Conservation (phyloP, 2,888 invertebrate species). For the Ormyrus rosae region DNA sequence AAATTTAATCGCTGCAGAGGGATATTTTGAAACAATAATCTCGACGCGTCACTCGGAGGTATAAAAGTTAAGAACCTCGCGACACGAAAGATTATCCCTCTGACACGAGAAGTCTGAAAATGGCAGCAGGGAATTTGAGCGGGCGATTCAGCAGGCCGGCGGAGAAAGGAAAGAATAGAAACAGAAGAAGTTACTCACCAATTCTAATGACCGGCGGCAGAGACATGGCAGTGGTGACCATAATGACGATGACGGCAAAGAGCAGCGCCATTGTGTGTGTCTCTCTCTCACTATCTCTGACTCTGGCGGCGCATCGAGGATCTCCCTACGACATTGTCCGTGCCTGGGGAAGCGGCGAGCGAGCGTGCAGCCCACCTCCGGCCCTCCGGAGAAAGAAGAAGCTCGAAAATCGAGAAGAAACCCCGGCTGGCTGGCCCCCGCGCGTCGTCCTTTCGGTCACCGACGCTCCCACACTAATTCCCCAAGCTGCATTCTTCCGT, state of each 20-base stretch:
- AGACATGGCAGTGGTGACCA: conserved; percentile 74
- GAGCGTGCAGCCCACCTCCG: too few species aligned
- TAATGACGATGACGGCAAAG: conserved; percentile 73
- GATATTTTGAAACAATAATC: too few species aligned
- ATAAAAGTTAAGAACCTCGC: too few species aligned
- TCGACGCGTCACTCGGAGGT: too few species aligned
- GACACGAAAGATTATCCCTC: too few species aligned
- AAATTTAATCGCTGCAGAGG: too few species aligned
- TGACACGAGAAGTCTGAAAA: too few species aligned
- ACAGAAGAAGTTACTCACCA: conserved; percentile 66
- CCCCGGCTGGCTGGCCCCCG: too few species aligned
- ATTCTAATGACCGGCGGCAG: conserved; percentile 75
- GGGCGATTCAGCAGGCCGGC: neutral
- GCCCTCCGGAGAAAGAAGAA: neutral
- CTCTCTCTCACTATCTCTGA: conserved; percentile 49
- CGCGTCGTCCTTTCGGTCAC: conserved; percentile 7
- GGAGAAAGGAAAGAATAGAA: neutral
- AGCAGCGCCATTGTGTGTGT: conserved; percentile 72
- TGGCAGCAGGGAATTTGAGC: too few species aligned
- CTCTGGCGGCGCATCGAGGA: neutral
- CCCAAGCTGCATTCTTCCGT: conserved; percentile 21
- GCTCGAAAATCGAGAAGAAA: too few species aligned
- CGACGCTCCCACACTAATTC: conserved; percentile 23
- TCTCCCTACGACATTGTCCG: conserved; percentile 36
- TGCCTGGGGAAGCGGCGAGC: too few species aligned